phyloP scores from a whole-genome alignment of 2,113 vertebrate genomes.

The Ursus arctos region DNA sequence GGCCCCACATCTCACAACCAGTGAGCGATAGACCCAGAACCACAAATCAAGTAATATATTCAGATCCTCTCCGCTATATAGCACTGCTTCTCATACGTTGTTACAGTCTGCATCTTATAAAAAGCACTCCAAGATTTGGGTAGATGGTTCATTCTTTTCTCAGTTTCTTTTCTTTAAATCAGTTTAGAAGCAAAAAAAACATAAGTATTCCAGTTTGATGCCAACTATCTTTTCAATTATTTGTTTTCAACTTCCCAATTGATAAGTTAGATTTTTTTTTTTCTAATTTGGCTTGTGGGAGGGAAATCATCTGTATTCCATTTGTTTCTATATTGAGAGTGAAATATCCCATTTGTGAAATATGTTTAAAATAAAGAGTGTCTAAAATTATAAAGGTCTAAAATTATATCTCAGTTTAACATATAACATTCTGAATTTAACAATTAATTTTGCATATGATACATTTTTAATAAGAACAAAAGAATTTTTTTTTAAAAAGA shows the following conservation, averaged over 20 bases:
- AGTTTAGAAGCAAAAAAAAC: background rate
- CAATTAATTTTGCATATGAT: background rate
- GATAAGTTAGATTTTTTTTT: background rate
- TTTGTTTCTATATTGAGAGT: background rate
- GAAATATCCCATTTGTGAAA: background rate
- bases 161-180: background rate
- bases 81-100: background rate
- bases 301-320: background rate
- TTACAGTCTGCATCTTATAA: background rate
- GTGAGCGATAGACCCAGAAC: background rate
- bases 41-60: background rate
- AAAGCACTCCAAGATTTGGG: background rate
- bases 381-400: background rate
- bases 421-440: background rate
- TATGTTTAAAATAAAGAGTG: background rate
- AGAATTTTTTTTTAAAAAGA: background rate
- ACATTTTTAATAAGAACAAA: constrained; percentile 16
- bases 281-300: background rate
- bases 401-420: background rate
- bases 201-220: background rate
- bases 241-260: background rate
- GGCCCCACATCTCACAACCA: background rate
- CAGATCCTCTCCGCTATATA: background rate
- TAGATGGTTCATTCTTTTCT: background rate
- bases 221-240: background rate